phyloP scores from a whole-genome alignment of 2,113 vertebrate genomes.

The Callorhinus ursinus region DNA sequence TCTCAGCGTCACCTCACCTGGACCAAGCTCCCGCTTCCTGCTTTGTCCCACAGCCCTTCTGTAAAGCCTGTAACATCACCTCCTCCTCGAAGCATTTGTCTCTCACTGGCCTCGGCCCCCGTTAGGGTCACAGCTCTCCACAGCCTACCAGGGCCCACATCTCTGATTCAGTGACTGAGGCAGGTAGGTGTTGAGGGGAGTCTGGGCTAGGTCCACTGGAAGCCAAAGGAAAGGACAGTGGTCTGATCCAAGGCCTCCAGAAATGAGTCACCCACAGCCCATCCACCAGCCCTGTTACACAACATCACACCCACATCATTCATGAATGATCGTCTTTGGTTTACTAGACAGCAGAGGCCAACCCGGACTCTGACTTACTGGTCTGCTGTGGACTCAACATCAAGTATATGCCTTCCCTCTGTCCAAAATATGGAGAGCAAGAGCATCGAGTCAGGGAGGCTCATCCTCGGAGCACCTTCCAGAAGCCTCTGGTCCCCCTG shows the following conservation, averaged over 20 bases:
- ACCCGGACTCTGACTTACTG: neutral
- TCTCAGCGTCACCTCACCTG: neutral
- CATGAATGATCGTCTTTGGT: constrained; percentile 1
- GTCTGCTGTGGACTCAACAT: neutral
- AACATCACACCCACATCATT: neutral
- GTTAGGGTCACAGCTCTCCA: neutral
- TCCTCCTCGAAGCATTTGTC: neutral
- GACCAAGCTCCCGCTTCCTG: neutral
- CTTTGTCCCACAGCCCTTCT: neutral
- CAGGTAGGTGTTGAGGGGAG: constrained; percentile 63
- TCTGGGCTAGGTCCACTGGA: neutral
- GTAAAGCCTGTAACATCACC: neutral
- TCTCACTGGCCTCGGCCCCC: neutral
- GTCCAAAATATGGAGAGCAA: neutral
- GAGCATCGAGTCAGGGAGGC: neutral
- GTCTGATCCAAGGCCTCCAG: constrained; percentile 57
- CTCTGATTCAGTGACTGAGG: constrained; percentile 33
- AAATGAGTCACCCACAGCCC: constrained; percentile 63
- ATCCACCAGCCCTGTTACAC: neutral
- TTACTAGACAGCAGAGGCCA: constrained; percentile 70
- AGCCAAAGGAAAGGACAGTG: constrained; percentile 66
- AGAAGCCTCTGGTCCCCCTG: neutral
- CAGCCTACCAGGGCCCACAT: neutral
- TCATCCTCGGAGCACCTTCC: neutral
- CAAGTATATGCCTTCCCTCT: neutral